Conservation (phyloP, 2,888 invertebrate species). For the Caenorhabditis zanzibari region DNA sequence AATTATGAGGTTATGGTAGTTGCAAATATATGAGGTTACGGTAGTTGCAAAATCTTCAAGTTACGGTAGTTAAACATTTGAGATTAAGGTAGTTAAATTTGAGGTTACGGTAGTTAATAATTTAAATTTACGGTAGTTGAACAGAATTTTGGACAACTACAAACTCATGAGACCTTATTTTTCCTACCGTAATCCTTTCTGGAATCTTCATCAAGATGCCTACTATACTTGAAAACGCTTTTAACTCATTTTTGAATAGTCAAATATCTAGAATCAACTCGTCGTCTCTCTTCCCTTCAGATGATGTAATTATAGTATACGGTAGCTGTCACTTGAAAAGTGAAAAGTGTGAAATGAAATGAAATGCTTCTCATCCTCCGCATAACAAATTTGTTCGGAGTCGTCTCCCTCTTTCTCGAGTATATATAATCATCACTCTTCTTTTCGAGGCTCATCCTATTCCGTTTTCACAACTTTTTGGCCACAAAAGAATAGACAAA, state of each 20-base stretch:
- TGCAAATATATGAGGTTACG: too few relatives aligned
- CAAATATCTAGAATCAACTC: slow-evolving; percentile 23
- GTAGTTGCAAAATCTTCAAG: too few relatives aligned
- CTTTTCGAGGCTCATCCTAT: neutral
- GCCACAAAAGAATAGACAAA: slow-evolving; percentile 28
- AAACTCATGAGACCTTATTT: too few relatives aligned
- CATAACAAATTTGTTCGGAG: slow-evolving; percentile 35
- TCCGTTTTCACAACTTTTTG: slow-evolving; percentile 26
- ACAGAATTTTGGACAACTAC: too few relatives aligned
- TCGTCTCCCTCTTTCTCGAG: too few relatives aligned
- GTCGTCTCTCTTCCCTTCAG: neutral
- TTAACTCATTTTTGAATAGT: slow-evolving; percentile 1
- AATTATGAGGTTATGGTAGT: too few relatives aligned
- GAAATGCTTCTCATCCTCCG: slow-evolving; percentile 4
- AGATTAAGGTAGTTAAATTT: too few relatives aligned
- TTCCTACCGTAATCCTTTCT: neutral
- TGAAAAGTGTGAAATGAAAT: slow-evolving; percentile 13
- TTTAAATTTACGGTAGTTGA: too few relatives aligned
- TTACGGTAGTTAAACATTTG: too few relatives aligned
- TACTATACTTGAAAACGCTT: slow-evolving; percentile 2
- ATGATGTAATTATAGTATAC: slow-evolving; percentile 36
- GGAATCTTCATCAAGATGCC: neutral
- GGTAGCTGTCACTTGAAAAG: slow-evolving; percentile 40
- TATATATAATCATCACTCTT: slow-evolving; percentile 20
- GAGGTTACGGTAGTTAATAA: too few relatives aligned